Conservation (phyloP, 2,888 invertebrate species). For the Graphium colonna region DNA sequence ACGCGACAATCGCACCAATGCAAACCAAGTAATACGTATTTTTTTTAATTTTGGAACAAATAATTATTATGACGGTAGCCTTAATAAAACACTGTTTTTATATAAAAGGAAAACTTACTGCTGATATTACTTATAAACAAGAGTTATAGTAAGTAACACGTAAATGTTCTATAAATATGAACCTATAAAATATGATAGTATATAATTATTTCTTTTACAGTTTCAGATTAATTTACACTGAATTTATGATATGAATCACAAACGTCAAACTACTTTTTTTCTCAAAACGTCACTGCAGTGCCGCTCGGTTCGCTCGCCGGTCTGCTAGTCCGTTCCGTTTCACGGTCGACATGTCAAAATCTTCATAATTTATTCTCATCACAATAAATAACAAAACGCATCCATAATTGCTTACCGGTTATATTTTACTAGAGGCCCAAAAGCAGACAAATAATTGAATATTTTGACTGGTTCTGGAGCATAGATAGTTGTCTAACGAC, state of each 20-base stretch:
- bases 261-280: slow-evolving; percentile 65
- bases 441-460: background rate
- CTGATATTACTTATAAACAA: background rate
- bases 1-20: background rate
- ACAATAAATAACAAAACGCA: slow-evolving; percentile 23
- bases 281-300: slow-evolving; percentile 40
- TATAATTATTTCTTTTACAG: slow-evolving; percentile 28
- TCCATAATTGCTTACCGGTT: background rate
- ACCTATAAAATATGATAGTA: background rate
- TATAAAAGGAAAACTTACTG: slow-evolving; percentile 7
- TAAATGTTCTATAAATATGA: background rate
- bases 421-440: background rate
- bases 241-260: slow-evolving; percentile 55
- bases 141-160: background rate
- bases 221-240: slow-evolving; percentile 42
- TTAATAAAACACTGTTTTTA: background rate
- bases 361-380: slow-evolving; percentile 32
- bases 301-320: slow-evolving; percentile 51
- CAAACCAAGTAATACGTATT: too few species aligned
- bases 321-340: slow-evolving; percentile 60
- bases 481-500: slow-evolving; percentile 35
- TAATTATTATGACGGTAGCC: too few species aligned
- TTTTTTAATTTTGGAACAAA: too few species aligned
- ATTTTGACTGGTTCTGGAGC: slow-evolving; percentile 25
- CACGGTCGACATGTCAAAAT: slow-evolving; percentile 49